These are phyloP conservation scores for Guaruba guarouba DNA, from an alignment of 2,113 vertebrate species.

Conservation along the genomic window DNA sequence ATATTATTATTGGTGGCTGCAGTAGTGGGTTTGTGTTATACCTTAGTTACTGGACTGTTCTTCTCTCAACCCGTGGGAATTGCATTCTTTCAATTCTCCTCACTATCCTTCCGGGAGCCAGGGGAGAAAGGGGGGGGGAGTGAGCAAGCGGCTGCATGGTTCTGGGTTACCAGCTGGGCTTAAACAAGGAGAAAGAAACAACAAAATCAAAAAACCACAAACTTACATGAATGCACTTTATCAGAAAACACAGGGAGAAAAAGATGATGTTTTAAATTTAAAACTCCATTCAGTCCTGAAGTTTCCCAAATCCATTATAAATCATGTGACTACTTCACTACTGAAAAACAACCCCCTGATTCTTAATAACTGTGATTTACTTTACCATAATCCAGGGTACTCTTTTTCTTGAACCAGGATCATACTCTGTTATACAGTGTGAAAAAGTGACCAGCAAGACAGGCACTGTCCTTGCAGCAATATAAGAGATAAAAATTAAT, in stretches of 20 bases:
- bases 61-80: neutral
- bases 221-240: neutral
- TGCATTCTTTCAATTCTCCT: neutral
- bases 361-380: neutral
- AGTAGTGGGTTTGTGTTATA: neutral
- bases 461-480: neutral
- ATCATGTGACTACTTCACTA: neutral
- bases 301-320: neutral
- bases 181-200: neutral
- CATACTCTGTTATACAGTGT: rapidly evolving
- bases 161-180: neutral
- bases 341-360: neutral
- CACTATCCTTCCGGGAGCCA: neutral
- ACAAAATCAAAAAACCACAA: neutral
- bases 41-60: neutral
- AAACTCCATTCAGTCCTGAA: neutral
- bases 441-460: neutral
- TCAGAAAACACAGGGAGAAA: neutral
- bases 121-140: too few relatives aligned
- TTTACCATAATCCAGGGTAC: neutral
- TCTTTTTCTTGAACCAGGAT: neutral
- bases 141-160: neutral
- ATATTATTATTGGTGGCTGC: neutral
- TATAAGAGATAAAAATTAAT: neutral
- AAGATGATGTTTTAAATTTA: neutral